These are phyloP conservation scores for Dendronephthya gigantea DNA, from an alignment of 64 coral and sea anemone species.

Conservation along the genomic window DNA sequence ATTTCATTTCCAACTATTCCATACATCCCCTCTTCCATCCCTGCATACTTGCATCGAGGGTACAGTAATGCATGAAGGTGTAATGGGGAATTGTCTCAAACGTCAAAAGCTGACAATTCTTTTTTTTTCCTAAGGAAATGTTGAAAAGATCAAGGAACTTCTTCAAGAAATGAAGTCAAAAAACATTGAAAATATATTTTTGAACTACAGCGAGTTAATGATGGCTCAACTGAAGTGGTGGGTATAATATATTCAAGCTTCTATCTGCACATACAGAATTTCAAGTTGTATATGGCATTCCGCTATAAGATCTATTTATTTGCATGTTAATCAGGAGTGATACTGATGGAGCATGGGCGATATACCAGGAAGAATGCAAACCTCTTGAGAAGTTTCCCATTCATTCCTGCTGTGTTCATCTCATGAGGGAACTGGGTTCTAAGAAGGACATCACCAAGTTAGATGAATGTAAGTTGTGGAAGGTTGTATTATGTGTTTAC, in stretches of 20 bases:
- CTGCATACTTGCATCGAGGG: background rate
- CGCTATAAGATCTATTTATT: background rate
- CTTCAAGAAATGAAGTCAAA: background rate
- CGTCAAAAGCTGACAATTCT: background rate
- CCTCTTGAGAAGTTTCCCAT: background rate
- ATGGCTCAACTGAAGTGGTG: background rate
- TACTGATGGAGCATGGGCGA: background rate
- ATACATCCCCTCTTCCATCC: background rate
- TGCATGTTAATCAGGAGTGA: background rate
- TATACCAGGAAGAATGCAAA: background rate
- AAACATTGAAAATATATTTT: background rate
- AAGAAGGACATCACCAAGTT: background rate
- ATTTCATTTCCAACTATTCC: no score
- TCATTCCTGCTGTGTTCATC: background rate
- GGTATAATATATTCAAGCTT: no score
- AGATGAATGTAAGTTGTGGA: background rate
- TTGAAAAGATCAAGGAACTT: slow-evolving; percentile 8
- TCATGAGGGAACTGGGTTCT: slow-evolving; percentile 9
- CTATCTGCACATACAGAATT: no score
- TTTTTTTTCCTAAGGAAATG: background rate
- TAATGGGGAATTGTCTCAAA: no score
- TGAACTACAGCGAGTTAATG: slow-evolving; percentile 16
- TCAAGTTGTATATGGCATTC: no score
- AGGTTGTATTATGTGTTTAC: no score
- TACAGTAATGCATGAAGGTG: no score